phyloP scores from a whole-genome alignment of 2,888 invertebrate species.

The Drosophila limbata region DNA sequence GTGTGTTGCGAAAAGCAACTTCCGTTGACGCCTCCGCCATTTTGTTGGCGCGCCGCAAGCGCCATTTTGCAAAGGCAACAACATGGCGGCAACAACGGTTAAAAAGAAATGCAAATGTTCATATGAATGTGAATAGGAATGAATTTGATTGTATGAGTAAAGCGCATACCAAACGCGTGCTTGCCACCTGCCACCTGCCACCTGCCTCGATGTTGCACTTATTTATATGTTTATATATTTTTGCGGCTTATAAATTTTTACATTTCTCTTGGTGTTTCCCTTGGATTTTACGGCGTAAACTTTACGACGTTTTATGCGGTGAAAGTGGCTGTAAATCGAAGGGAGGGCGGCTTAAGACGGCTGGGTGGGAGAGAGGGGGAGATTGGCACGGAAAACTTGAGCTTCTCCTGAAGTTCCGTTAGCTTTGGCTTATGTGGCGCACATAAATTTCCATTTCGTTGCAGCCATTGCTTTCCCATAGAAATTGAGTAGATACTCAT shows the following conservation, averaged over 20 bases:
- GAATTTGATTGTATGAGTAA: constrained; percentile 5
- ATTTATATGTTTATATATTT: constrained; percentile 68
- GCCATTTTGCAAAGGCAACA: constrained; percentile 77
- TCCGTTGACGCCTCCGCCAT: constrained; percentile 81
- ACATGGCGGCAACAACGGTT: constrained; percentile 51
- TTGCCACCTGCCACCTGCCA: constrained; percentile 40
- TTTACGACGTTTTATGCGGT: constrained; percentile 75
- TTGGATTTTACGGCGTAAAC: constrained; percentile 66
- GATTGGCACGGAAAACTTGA: constrained; percentile 14
- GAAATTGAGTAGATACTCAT: constrained; percentile 80
- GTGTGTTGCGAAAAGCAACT: constrained; percentile 77
- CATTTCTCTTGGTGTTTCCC: constrained; percentile 62
- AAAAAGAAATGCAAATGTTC: constrained; percentile 63
- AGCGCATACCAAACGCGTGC: constrained; percentile 36
- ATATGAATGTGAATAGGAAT: constrained; percentile 19
- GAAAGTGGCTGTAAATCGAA: constrained; percentile 74
- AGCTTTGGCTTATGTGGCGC: constrained; percentile 56
- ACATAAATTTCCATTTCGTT: constrained; percentile 80
- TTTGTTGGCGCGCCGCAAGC: constrained; percentile 78
- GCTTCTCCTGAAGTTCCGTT: constrained; percentile 35
- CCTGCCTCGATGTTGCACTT: constrained; percentile 39
- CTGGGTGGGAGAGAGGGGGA: background rate
- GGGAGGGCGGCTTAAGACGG: background rate
- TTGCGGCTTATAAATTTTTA: constrained; percentile 79
- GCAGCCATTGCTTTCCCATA: constrained; percentile 70